Conservation (phyloP, 2,888 invertebrate genomes). For the Diarsia dahlii region DNA sequence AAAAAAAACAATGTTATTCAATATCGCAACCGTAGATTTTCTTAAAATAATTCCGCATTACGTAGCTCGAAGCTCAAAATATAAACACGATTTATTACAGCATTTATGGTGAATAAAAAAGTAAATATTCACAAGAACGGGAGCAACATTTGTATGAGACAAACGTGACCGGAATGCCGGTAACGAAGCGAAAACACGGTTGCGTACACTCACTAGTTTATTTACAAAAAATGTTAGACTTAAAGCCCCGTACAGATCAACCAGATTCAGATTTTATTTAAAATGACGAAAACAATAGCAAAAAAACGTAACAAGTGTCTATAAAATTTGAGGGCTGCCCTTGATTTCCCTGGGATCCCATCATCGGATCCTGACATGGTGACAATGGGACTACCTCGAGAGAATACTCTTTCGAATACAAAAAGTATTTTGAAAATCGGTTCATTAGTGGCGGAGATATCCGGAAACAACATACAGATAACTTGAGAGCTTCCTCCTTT, state of each 20-base stretch:
- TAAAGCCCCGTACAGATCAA: conserved; percentile 41
- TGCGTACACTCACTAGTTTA: conserved; percentile 62
- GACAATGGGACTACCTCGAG: too few species aligned
- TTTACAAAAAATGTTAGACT: conserved; percentile 55
- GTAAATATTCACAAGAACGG: conserved; percentile 62
- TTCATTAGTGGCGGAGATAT: too few species aligned
- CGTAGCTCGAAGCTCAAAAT: conserved; percentile 31
- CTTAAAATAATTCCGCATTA: conserved; percentile 18
- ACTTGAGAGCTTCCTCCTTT: too few species aligned
- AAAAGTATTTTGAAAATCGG: too few species aligned
- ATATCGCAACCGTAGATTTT: conserved; percentile 2
- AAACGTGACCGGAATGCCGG: conserved; percentile 69
- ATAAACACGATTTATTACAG: conserved; percentile 63
- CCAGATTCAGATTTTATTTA: too few species aligned
- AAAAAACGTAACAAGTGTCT: too few species aligned
- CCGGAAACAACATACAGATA: too few species aligned
- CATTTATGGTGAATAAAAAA: conserved; percentile 64
- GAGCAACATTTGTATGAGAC: conserved; percentile 68
- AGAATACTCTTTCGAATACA: too few species aligned
- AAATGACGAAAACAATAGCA: too few species aligned
- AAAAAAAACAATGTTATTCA: background rate
- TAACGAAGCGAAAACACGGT: conserved; percentile 66
- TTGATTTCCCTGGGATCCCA: too few species aligned
- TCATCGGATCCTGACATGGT: too few species aligned
- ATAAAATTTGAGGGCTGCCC: too few species aligned